These are phyloP conservation scores for Ciconia maguari DNA, from an alignment of 2,113 vertebrate genomes.

Conservation along the genomic window DNA sequence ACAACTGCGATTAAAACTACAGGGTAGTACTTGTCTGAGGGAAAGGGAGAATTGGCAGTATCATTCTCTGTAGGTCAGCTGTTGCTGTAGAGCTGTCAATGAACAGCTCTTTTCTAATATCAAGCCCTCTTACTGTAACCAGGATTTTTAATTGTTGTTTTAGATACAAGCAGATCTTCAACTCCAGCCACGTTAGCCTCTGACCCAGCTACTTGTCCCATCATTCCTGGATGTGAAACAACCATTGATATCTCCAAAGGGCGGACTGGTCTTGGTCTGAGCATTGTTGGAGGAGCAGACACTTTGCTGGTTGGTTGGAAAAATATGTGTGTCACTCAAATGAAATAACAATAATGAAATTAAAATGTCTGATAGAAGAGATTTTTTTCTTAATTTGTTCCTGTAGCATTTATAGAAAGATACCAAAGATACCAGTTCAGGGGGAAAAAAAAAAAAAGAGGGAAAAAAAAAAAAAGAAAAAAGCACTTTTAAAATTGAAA, in stretches of 20 bases:
- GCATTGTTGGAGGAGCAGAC: slow-evolving; percentile 96
- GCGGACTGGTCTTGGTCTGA: slow-evolving; percentile 91
- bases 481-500: not conserved
- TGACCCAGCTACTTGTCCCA: slow-evolving; percentile 91
- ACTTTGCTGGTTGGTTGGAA: slow-evolving; percentile 88
- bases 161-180: slow-evolving; percentile 88
- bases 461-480: not conserved
- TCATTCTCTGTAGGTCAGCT: not conserved
- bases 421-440: not conserved
- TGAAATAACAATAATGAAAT: not conserved
- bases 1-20: not conserved
- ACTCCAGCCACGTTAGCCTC: slow-evolving; percentile 84
- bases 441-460: rapidly evolving
- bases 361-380: not conserved
- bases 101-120: not conserved
- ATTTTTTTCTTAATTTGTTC: not conserved
- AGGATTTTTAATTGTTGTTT: not conserved
- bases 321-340: not conserved
- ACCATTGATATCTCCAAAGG: slow-evolving; percentile 97
- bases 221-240: slow-evolving; percentile 97
- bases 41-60: not conserved
- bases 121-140: not conserved
- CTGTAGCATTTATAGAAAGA: not conserved
- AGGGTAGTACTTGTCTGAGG: not conserved
- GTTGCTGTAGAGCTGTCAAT: not conserved